phyloP scores from a whole-genome alignment of 2,888 invertebrate species.

The Cataglyphis cursor region DNA sequence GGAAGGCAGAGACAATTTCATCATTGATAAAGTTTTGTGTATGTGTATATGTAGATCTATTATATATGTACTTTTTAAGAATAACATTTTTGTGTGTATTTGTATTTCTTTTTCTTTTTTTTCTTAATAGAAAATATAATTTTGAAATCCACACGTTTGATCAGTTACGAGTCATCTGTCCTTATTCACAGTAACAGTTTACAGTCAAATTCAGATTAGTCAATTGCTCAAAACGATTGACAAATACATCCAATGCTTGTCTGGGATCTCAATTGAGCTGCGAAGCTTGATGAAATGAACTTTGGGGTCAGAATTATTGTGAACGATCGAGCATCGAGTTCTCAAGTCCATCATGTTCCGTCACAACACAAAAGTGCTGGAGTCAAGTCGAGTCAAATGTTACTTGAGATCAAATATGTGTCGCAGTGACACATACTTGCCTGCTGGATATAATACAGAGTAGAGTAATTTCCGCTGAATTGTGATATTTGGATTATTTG shows the following conservation, averaged over 20 bases:
- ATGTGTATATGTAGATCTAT: conserved; percentile 53
- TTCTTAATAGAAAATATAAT: conserved; percentile 47
- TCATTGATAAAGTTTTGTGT: conserved; percentile 50
- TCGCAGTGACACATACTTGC: conserved; percentile 81
- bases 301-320: conserved; percentile 69
- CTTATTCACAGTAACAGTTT: conserved; percentile 75
- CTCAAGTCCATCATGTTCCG: conserved; percentile 78
- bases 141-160: conserved; percentile 52
- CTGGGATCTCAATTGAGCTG: conserved; percentile 74
- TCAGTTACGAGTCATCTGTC: conserved; percentile 73
- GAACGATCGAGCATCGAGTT: conserved; percentile 78
- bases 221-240: conserved; percentile 75
- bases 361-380: conserved; percentile 81
- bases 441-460: conserved; percentile 83
- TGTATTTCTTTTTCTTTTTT: conserved; percentile 51
- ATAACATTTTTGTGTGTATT: conserved; percentile 39
- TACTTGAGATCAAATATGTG: conserved; percentile 80
- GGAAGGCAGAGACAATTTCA: conserved; percentile 51
- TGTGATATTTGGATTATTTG: conserved; percentile 80
- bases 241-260: conserved; percentile 65
- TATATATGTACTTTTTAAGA: conserved; percentile 35
- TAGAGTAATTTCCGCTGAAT: conserved; percentile 82
- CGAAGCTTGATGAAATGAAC: conserved; percentile 66
- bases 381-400: conserved; percentile 80
- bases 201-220: conserved; percentile 79